These are phyloP conservation scores for Melieria omissa DNA, from an alignment of 2,888 invertebrate species.

Conservation along the genomic window DNA sequence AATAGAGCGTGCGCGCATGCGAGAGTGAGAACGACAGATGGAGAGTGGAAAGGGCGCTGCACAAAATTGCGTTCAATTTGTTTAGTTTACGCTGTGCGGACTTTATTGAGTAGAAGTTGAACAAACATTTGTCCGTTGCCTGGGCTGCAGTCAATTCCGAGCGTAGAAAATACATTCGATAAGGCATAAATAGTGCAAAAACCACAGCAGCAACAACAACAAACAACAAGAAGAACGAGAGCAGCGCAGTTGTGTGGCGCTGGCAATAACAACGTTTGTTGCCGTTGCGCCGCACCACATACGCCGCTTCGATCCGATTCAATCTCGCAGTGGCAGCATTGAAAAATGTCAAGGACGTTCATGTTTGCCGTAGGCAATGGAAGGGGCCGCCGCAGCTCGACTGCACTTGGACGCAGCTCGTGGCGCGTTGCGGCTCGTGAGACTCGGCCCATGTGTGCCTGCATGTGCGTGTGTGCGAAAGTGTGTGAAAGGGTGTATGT, in stretches of 20 bases:
- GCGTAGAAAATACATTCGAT: not conserved
- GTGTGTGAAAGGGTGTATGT: no score
- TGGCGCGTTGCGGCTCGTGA: not conserved
- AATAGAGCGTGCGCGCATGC: not conserved
- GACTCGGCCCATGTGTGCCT: not conserved
- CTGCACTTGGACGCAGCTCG: not conserved
- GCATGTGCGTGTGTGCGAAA: not conserved
- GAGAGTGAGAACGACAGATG: no score
- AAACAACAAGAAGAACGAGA: no score
- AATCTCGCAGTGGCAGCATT: conserved; percentile 13
- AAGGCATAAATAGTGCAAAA: not conserved
- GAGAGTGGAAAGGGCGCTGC: no score
- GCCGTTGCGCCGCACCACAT: not conserved
- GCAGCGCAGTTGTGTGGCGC: not conserved
- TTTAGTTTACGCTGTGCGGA: no score
- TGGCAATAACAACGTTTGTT: not conserved
- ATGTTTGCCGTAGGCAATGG: conserved; percentile 16
- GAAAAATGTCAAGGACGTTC: conserved; percentile 31
- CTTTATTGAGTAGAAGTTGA: no score
- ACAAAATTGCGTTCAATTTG: no score
- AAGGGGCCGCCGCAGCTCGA: not conserved
- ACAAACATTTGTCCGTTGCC: no score
- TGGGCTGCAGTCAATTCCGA: no score
- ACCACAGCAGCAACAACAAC: not conserved
- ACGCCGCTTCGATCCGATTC: not conserved